Evolutionary conservation across 2,888 invertebrate genomes (phyloP).

Genomic region (Thera obeliscata): DNA sequence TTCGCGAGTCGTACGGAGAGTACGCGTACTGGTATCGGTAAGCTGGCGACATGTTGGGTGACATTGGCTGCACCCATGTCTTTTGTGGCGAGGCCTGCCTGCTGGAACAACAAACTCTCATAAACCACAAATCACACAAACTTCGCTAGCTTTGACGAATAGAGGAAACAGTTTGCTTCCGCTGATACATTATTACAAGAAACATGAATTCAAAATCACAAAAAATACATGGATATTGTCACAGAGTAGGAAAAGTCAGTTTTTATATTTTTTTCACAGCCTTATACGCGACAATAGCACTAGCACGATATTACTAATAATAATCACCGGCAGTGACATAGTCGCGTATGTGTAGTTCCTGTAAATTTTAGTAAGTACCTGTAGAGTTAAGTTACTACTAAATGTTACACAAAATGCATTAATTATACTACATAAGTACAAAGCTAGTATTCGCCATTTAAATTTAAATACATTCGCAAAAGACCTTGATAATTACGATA

Average conservation of each 20-base stretch:
- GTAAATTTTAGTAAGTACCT: conserved; percentile 1
- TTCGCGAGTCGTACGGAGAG: conserved; percentile 74
- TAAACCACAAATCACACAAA: conserved; percentile 4
- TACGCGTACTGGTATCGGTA: conserved; percentile 79
- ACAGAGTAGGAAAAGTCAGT: conserved; percentile 36
- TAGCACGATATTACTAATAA: conserved; percentile 16
- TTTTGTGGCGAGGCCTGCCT: conserved; percentile 68
- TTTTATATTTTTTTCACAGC: conserved; percentile 31
- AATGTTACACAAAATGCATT: neutral
- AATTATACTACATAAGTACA: neutral
- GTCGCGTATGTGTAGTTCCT: conserved; percentile 11
- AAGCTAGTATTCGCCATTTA: neutral
- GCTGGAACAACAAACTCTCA: conserved; percentile 53
- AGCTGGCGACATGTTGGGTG: conserved; percentile 64
- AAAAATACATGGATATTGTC: conserved; percentile 34
- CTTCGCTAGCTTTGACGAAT: neutral
- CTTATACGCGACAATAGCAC: conserved; percentile 13
- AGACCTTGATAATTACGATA: neutral
- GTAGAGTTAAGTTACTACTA: neutral
- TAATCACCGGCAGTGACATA: conserved; percentile 10
- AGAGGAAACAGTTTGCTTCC: conserved; percentile 31
- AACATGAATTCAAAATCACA: conserved; percentile 38
- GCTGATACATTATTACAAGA: conserved; percentile 30
- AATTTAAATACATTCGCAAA: conserved; percentile 1
- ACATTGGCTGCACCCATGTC: conserved; percentile 69